Evolutionary conservation across 2,888 invertebrate species (phyloP).

Genomic region (Drosophila subquinaria): DNA sequence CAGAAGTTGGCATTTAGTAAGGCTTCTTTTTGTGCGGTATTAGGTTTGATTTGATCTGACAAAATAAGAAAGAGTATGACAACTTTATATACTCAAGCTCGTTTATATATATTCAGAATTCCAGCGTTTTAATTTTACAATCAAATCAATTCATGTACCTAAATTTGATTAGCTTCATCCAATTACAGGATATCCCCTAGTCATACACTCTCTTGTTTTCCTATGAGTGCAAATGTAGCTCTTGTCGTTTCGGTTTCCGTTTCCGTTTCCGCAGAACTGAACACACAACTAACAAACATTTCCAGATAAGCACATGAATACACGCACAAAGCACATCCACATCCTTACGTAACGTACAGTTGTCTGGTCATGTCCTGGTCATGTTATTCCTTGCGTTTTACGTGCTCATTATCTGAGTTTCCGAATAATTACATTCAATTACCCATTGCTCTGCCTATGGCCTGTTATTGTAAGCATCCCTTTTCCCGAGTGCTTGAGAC

Average conservation of each 20-base stretch:
- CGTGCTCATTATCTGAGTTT: conserved; percentile 77
- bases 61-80: no score
- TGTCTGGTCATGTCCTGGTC: conserved; percentile 19
- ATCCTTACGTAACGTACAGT: not conserved
- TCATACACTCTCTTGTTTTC: conserved; percentile 22
- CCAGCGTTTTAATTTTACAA: not conserved
- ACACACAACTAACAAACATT: conserved; percentile 14
- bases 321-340: conserved; percentile 2
- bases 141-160: not conserved
- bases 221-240: conserved; percentile 37
- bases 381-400: conserved; percentile 53
- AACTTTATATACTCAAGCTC: no score
- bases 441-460: conserved; percentile 44
- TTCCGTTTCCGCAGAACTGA: conserved; percentile 22
- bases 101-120: no score
- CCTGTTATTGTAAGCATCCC: conserved; percentile 24
- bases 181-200: not conserved
- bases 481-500: not conserved
- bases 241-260: conserved; percentile 38
- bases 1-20: no score
- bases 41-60: not conserved
- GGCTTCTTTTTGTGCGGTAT: not conserved
- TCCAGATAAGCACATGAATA: conserved; percentile 17
- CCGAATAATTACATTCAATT: conserved; percentile 80
- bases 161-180: not conserved